These are phyloP conservation scores for Diuraphis noxia DNA, from an alignment of 1,140 invertebrate species.

Conservation along the genomic window DNA sequence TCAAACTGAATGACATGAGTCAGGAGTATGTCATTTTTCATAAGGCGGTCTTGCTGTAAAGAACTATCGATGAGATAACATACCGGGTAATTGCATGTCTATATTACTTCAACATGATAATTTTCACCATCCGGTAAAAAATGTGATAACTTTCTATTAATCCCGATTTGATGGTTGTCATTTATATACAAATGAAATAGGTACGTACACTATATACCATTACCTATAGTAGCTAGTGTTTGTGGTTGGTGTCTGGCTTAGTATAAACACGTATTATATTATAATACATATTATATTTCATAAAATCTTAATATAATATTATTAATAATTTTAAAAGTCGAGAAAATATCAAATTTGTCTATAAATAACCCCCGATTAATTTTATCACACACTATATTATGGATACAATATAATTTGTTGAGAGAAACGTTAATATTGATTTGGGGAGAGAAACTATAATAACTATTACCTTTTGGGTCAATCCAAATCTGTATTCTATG, in stretches of 20 bases:
- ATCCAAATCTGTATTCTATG: too few species aligned
- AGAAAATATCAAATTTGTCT: neutral
- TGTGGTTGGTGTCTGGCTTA: neutral
- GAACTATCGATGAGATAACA: constrained; percentile 23
- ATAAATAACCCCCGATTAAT: neutral
- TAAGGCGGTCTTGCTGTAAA: neutral
- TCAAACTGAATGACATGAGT: neutral
- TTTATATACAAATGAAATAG: neutral
- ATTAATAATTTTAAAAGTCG: neutral
- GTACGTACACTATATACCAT: neutral
- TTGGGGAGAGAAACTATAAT: too few species aligned
- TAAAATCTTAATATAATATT: neutral
- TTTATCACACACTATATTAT: neutral
- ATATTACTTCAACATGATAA: constrained; percentile 21
- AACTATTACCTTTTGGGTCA: too few species aligned
- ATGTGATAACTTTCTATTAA: constrained; percentile 19
- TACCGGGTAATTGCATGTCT: neutral
- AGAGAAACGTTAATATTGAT: too few species aligned
- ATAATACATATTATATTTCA: neutral
- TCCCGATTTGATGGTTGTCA: constrained; percentile 34
- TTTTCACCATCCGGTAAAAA: constrained; percentile 18
- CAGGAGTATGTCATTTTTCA: neutral
- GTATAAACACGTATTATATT: neutral
- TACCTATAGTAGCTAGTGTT: neutral
- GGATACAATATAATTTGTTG: neutral